Base-by-base conservation (phyloP, 2,113 vertebrate genomes). In the Cricetomys ansorgei region DNA sequence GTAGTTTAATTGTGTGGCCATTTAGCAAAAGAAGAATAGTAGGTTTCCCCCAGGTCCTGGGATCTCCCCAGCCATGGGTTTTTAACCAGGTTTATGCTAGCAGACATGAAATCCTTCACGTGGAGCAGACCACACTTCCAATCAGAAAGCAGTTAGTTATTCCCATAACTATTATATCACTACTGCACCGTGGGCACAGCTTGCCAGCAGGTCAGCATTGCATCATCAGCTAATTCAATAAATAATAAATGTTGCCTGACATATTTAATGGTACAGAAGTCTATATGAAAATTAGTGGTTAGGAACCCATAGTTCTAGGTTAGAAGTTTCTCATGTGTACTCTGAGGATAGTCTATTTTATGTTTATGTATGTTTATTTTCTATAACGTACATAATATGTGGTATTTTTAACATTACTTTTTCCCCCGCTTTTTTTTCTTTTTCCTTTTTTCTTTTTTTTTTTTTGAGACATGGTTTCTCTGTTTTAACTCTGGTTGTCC, bases 241-340 rank as follows among this genome's bases (percentile, higher is more conserved):
- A 95, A 45, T 95, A 45, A 48, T 77, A 84, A 90, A 15, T 92
- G 25, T 53, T 16, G 21, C 19, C 55, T 3, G 53, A 25, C n/a
- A 69, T 70, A 72, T 77, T 94, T 65, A 50, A 95, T 88, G 23
- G 23, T 77, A 34, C 9, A 34, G 9, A 72, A 55, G 17, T 86
- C 80, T 88, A 73, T 91, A 88, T 91, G 69, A 83, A 96, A 88
- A 80, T 65, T 64, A 62, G 27, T 55, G 59, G 70, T 88, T 9
- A 73, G 3, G 25, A 53, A 89, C 27, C 50, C 0, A 19, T 53
- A 0, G 59, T 81, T 87, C 62, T 27, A 77, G 37, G 29, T 67
- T 23, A 48, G 23, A 92, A 48, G 23, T 70, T 88, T 62, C 86
- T 65, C 50, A 3, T 84, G 40, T 83, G 7, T 90, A 76, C 29